Evolutionary conservation across 2,113 vertebrate genomes (phyloP), one percentile per base, ranked within the genome.

Genomic region (Hemichromis elongatus): DNA sequence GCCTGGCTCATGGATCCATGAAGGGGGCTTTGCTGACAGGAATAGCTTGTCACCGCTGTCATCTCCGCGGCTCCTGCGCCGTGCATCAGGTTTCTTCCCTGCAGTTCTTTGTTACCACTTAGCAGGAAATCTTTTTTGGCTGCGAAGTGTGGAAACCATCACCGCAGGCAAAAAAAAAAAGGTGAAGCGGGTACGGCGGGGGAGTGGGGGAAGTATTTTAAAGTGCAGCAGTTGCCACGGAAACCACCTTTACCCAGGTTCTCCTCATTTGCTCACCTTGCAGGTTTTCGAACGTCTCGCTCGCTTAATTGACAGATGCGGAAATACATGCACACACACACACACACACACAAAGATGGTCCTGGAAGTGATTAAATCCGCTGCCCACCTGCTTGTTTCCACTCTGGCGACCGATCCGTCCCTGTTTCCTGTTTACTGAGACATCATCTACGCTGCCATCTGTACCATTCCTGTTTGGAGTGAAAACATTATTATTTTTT

Each of bases 191-290:
- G 61, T 84, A 82, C 84, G 50, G 83, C 68, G 3, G 59, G 81
- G 77, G 52, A 5, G 9, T 4, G 57, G 57, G 28, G 30, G 59
- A 50, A 57, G 73, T 75, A 88, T 68, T 90, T 82, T n/a, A 75
- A 77, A 88, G 86, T 82, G 56, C 70, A 61, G 40, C 50, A 9
- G 93, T 94, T 90, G 88, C 90, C 90, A 88, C 90, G 90, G 90
- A 91, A 93, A 94, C 93, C 93, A 92, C 88, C 87, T 94, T 93
- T 89, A 87, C 80, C 88, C 80, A 79, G 63, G 68, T 88, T 90
- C 77, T 77, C 86, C 87, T 73, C 61, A 11, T 83, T 92, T 40
- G 19, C 88, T 88, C 81, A 84, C 87, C 87, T 89, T 92, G 80
- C 86, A 85, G 81, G 86, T 86, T 83, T 61, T 82, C 7, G 24